These are phyloP conservation scores for Macropis europaea DNA, from an alignment of 2,888 invertebrate species.

Conservation along the genomic window DNA sequence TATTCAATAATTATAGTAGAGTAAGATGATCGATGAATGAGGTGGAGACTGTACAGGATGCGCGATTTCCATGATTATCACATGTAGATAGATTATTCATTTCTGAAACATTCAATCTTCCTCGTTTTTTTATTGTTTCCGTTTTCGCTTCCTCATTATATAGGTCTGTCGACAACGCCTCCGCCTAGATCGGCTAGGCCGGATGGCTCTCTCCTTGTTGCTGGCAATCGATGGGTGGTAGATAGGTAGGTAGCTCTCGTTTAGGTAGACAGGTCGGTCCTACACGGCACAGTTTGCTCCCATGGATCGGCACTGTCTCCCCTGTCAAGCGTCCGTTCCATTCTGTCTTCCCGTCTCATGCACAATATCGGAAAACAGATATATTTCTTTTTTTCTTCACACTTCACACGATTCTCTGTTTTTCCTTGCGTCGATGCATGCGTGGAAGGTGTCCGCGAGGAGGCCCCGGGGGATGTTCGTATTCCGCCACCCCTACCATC, in stretches of 20 bases:
- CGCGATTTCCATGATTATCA: conserved; percentile 82
- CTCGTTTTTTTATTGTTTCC: conserved; percentile 25
- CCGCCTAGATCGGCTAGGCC: conserved; percentile 29
- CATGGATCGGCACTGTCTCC: conserved; percentile 14
- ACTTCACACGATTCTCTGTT: not conserved
- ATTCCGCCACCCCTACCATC: conserved; percentile 20
- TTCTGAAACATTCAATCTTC: conserved; percentile 74
- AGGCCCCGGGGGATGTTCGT: not conserved
- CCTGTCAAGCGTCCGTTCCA: conserved; percentile 13
- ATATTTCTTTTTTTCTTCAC: conserved; percentile 7
- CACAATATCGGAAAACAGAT: no score
- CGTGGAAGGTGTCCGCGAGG: not conserved
- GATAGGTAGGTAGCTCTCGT: conserved; percentile 37
- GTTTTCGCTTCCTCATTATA: not conserved
- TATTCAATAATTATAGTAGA: conserved; percentile 81
- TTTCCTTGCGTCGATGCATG: no score
- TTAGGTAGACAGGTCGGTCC: conserved; percentile 40
- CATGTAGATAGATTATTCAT: conserved; percentile 86
- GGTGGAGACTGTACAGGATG: conserved; percentile 84
- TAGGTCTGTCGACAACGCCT: conserved; percentile 26
- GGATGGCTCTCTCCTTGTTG: conserved; percentile 26
- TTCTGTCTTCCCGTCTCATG: conserved; percentile 2
- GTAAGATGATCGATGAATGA: conserved; percentile 85
- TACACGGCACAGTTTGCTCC: conserved; percentile 27
- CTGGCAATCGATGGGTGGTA: conserved; percentile 35